A percentile compares a stretch with the other conserved stretches of the same genome.
These are phyloP conservation scores for Acanthococcus lagerstroemiae DNA, from an alignment of 2,888 invertebrate genomes.

Conservation along the genomic window DNA sequence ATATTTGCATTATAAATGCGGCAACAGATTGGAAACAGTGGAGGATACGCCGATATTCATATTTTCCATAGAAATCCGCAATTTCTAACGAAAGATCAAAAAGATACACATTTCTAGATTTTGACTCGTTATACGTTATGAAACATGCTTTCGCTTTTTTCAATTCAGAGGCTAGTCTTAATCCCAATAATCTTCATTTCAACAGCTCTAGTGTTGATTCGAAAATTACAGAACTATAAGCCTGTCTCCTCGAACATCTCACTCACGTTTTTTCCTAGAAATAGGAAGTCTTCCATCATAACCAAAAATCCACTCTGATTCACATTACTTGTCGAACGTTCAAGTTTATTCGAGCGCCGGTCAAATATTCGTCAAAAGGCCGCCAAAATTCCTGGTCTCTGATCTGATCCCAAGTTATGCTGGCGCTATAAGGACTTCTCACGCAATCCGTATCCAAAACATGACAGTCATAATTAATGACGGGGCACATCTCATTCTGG, in stretches of 20 bases:
- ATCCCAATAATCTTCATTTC: too few species aligned
- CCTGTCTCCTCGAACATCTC: too few species aligned
- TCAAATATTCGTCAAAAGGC: conserved; percentile 52
- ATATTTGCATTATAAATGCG: conserved; percentile 10
- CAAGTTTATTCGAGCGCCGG: conserved; percentile 75
- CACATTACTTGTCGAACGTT: conserved; percentile 76
- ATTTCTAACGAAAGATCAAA: background rate
- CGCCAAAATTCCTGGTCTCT: conserved; percentile 46
- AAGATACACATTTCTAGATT: background rate
- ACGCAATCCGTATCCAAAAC: background rate
- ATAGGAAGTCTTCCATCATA: too few species aligned
- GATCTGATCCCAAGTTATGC: conserved; percentile 30
- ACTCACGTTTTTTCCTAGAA: too few species aligned
- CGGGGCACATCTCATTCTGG: background rate
- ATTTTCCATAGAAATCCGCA: background rate
- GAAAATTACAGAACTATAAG: too few species aligned
- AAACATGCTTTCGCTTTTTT: too few species aligned
- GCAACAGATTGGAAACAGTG: background rate
- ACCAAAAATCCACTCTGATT: too few species aligned
- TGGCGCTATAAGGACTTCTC: background rate
- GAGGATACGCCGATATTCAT: background rate
- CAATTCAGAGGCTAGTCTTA: too few species aligned
- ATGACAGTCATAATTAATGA: too few species aligned
- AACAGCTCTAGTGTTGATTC: too few species aligned
- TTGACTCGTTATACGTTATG: background rate